Evolutionary conservation across 2,888 invertebrate species (phyloP).

Genomic region (Eugnorisma glareosa): DNA sequence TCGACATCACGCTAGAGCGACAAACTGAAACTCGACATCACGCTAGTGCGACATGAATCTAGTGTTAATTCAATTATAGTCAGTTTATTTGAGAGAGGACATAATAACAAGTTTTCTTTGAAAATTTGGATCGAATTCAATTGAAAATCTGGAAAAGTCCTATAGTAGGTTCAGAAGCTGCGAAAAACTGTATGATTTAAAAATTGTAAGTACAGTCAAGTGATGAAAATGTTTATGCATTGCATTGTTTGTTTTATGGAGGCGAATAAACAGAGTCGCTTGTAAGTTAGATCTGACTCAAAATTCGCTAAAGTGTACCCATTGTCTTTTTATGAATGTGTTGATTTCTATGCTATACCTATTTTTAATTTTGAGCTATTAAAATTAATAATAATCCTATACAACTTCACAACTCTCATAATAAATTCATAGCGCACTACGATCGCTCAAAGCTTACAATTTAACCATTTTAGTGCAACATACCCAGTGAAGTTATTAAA

Average conservation of each 20-base stretch:
- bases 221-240: not conserved
- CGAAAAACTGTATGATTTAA: not conserved
- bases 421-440: slow-evolving; percentile 43
- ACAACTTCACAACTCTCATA: slow-evolving; percentile 7
- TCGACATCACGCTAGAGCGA: no score
- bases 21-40: no score
- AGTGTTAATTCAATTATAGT: no score
- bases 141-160: no score
- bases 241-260: not conserved
- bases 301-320: not conserved
- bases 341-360: not conserved
- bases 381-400: not conserved
- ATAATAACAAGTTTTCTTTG: no score
- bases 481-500: slow-evolving; percentile 78
- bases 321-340: not conserved
- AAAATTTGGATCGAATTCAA: no score
- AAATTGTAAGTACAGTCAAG: not conserved
- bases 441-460: slow-evolving; percentile 61
- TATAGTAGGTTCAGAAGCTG: not conserved
- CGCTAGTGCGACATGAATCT: no score
- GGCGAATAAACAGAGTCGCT: not conserved
- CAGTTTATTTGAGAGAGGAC: no score
- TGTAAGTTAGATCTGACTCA: not conserved
- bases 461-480: slow-evolving; percentile 69
- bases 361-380: not conserved